A percentile compares a stretch with the other conserved stretches of the same genome.
Evolutionary conservation across 2,113 vertebrate species (phyloP).

Genomic region (Trogon surrucura): DNA sequence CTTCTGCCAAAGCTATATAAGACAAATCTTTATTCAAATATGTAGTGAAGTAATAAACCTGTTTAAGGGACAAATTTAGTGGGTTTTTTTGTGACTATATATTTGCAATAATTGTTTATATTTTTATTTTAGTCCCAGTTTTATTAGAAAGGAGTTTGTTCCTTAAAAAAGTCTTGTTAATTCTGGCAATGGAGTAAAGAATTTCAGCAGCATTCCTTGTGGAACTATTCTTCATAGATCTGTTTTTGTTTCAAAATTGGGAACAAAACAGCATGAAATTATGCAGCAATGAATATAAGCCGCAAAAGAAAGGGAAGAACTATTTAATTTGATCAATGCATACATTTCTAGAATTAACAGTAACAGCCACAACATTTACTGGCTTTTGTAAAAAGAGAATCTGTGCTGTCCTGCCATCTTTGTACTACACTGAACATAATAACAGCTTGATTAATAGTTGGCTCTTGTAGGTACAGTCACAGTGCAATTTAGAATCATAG

Average conservation of each 20-base stretch:
- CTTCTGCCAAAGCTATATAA: constrained; percentile 69
- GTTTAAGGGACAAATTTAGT: constrained; percentile 74
- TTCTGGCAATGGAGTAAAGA: constrained; percentile 31
- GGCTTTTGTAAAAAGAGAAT: background rate
- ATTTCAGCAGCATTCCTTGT: background rate
- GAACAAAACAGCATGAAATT: constrained; percentile 23
- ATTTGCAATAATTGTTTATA: constrained; percentile 79
- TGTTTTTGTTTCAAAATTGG: background rate
- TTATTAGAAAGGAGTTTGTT: constrained; percentile 51
- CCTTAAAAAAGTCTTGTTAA: constrained; percentile 12
- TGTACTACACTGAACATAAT: background rate
- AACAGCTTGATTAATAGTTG: background rate
- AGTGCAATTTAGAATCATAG: background rate
- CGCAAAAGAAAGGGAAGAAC: background rate
- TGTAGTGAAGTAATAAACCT: constrained; percentile 77
- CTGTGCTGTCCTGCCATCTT: background rate
- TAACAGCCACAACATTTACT: background rate
- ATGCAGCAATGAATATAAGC: background rate
- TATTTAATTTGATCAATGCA: background rate
- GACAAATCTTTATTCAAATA: constrained; percentile 75
- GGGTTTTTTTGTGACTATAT: constrained; percentile 66
- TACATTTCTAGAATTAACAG: background rate
- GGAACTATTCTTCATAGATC: background rate
- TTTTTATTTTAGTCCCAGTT: constrained; percentile 74
- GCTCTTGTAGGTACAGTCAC: background rate